Evolutionary conservation across 2,888 invertebrate species (phyloP).

Genomic region (Andrena trimmerana): DNA sequence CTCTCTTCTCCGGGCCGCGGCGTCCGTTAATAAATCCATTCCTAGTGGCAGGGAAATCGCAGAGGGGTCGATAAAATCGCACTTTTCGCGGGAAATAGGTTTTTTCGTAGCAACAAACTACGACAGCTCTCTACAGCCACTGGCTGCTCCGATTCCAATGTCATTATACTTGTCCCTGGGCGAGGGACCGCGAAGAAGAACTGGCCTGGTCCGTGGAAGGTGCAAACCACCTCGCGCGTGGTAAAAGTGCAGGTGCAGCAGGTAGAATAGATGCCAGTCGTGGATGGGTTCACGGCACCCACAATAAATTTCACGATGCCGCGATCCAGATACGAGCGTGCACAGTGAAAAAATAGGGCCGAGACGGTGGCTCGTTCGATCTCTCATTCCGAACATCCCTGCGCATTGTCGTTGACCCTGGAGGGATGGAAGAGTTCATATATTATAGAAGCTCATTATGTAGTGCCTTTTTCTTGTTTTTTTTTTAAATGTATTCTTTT

Average conservation of each 20-base stretch:
- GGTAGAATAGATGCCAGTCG: constrained; percentile 62
- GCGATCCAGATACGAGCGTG: constrained; percentile 58
- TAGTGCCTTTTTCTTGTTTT: constrained; percentile 6
- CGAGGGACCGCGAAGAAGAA: constrained; percentile 39
- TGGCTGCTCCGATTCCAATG: constrained; percentile 51
- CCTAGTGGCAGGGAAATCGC: not conserved
- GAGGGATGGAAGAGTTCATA: constrained; percentile 6
- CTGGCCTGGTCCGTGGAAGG: constrained; percentile 49
- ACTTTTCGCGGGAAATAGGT: constrained; percentile 33
- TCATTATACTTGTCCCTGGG: constrained; percentile 46
- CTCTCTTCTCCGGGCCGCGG: not conserved
- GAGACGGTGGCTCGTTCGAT: constrained; percentile 17
- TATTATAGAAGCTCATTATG: constrained; percentile 28
- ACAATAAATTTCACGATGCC: constrained; percentile 63
- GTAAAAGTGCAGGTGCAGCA: constrained; percentile 67
- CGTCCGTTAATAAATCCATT: constrained; percentile 40
- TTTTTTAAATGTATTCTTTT: constrained; percentile 11
- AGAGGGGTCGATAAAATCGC: not conserved
- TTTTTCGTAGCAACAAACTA: constrained; percentile 33
- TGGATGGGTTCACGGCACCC: constrained; percentile 60
- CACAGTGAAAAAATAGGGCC: constrained; percentile 8
- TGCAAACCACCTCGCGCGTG: constrained; percentile 47
- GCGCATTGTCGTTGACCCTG: constrained; percentile 66
- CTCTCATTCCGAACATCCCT: constrained; percentile 28
- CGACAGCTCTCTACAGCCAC: constrained; percentile 17